A percentile compares a stretch with the other conserved stretches of the same genome.
phyloP scores from a whole-genome alignment of 2,797 vertebrate genomes.

The Manis javanica region DNA sequence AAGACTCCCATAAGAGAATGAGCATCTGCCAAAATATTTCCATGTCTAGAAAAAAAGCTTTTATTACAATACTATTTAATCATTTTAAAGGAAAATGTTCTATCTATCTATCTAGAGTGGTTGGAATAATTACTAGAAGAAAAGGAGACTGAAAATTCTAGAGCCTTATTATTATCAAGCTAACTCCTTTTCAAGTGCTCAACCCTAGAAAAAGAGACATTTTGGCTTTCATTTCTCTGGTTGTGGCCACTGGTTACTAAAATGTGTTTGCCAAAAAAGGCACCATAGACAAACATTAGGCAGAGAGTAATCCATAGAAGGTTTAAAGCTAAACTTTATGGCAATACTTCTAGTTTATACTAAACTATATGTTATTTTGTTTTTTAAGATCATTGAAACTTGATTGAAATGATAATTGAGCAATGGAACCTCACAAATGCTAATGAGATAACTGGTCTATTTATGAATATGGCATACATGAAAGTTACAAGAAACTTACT shows the following conservation, averaged over 20 bases:
- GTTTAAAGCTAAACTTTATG: neutral
- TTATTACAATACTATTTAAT: neutral
- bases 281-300: neutral
- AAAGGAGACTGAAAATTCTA: neutral
- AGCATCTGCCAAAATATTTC: neutral
- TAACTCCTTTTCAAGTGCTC: neutral
- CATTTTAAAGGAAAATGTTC: neutral
- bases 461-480: neutral
- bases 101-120: neutral
- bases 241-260: neutral
- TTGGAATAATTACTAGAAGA: neutral
- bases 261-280: neutral
- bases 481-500: neutral
- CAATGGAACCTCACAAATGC: neutral
- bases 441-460: neutral
- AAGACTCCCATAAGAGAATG: neutral
- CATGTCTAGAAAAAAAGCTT: neutral
- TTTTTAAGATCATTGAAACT: neutral
- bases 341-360: neutral
- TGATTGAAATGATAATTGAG: constrained; percentile 5
- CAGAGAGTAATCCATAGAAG: neutral
- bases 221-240: neutral
- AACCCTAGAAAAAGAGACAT: neutral
- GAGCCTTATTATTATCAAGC: neutral
- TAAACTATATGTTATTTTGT: neutral